These are phyloP conservation scores for Sphaerodactylus townsendi DNA, from an alignment of 2,113 vertebrate genomes.

Conservation along the genomic window DNA sequence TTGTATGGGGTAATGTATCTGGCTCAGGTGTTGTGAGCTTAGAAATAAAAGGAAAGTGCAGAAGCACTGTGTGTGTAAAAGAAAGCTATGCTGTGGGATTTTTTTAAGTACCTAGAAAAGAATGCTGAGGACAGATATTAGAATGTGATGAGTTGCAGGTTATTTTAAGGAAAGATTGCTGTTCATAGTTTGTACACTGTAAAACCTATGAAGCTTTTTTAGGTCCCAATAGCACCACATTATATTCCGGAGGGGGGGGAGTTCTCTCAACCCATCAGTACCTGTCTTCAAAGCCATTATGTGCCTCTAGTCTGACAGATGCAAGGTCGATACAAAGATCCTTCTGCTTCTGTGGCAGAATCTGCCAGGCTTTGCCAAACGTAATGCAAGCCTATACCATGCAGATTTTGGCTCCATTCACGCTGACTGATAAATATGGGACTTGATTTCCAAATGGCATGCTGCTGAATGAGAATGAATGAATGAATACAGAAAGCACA, in stretches of 20 bases:
- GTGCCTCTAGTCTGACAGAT: background rate
- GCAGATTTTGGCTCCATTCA: background rate
- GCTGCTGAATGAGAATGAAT: background rate
- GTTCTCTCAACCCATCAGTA: background rate
- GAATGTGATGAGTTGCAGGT: background rate
- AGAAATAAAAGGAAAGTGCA: background rate
- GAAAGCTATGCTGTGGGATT: fast-evolving
- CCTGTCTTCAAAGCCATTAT: background rate
- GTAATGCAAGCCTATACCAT: background rate
- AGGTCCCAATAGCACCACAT: no score
- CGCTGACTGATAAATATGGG: background rate
- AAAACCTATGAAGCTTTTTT: no score
- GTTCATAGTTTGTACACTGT: background rate
- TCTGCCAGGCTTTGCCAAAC: background rate
- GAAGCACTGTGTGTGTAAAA: background rate
- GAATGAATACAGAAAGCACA: background rate
- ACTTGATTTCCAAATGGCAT: background rate
- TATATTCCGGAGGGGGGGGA: background rate
- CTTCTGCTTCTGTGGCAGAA: background rate
- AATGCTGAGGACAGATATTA: fast-evolving
- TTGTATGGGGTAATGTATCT: fast-evolving
- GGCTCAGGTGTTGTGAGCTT: background rate
- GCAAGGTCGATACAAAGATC: background rate
- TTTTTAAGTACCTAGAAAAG: background rate
- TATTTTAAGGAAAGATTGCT: background rate